A percentile compares a stretch with the other conserved stretches of the same genome.
phyloP scores from a whole-genome alignment of 1,140 invertebrate species.

The Apis florea region DNA sequence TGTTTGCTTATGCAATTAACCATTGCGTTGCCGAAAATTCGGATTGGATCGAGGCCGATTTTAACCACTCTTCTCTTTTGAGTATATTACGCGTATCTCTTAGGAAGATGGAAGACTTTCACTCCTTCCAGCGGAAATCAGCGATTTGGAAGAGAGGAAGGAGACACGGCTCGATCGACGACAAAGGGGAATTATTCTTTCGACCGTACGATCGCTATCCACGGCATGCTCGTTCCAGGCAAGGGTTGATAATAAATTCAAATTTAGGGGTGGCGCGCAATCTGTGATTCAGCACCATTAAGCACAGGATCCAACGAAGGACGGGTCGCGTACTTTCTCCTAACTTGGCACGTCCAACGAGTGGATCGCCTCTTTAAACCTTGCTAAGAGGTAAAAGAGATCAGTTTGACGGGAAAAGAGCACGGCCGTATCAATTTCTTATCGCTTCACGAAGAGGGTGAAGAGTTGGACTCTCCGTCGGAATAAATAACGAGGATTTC shows the following conservation, averaged over 20 bases:
- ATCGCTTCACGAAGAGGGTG: background rate
- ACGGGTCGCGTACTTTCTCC: constrained; percentile 59
- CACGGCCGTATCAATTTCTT: constrained; percentile 16
- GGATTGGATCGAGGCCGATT: background rate
- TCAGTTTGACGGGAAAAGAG: constrained; percentile 42
- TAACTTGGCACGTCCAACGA: constrained; percentile 69
- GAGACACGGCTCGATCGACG: constrained; percentile 46
- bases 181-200: constrained; percentile 63
- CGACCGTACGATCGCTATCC: constrained; percentile 65
- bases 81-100: background rate
- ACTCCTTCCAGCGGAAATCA: constrained; percentile 31
- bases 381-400: constrained; percentile 55
- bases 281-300: constrained; percentile 81
- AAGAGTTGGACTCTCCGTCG: too few species aligned
- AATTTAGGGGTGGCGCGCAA: constrained; percentile 77
- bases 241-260: constrained; percentile 78
- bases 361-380: constrained; percentile 59
- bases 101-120: background rate
- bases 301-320: constrained; percentile 76
- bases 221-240: constrained; percentile 65
- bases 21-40: constrained; percentile 32
- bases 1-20: constrained; percentile 58
- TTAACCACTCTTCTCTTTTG: background rate
- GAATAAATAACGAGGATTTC: too few species aligned
- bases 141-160: constrained; percentile 23